Conservation (phyloP, 2,797 vertebrate species). For the Gambusia yucatana region DNA sequence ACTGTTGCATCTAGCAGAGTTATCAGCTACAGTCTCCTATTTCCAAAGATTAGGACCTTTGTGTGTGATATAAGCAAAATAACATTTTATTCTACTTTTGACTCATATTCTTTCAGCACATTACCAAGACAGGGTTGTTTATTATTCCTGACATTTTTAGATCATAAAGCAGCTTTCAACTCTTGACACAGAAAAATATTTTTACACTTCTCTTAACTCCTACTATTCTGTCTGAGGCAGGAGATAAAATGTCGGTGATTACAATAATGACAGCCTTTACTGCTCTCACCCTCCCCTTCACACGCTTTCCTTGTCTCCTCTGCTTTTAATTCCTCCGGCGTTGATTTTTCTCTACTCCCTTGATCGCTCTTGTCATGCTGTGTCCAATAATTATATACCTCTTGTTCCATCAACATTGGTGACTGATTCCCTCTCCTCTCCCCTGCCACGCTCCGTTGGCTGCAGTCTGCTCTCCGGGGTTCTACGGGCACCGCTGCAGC, state of each 20-base stretch:
- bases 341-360: conserved; percentile 52
- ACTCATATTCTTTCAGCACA: conserved; percentile 35
- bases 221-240: conserved; percentile 47
- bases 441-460: conserved; percentile 24
- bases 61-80: conserved; percentile 27
- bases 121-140: conserved; percentile 37
- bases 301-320: conserved; percentile 40
- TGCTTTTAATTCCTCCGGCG: conserved; percentile 48
- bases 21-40: conserved; percentile 18
- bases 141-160: conserved; percentile 47
- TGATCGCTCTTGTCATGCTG: conserved; percentile 57
- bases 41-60: conserved; percentile 22
- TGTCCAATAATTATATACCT: conserved; percentile 60
- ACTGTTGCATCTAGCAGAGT: conserved; percentile 9
- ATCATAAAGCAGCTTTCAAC: conserved; percentile 44
- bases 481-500: conserved; percentile 92
- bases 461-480: conserved; percentile 92
- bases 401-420: conserved; percentile 48
- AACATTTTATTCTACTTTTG: conserved; percentile 26
- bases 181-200: conserved; percentile 54
- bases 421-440: conserved; percentile 38
- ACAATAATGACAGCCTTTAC: conserved; percentile 59
- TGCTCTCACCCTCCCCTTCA: conserved; percentile 37
- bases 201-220: conserved; percentile 48
- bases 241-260: conserved; percentile 56